A percentile compares a stretch with the other conserved stretches of the same genome.
Conservation (phyloP, 2,797 vertebrate genomes). For the Pantherophis vulpinus region DNA sequence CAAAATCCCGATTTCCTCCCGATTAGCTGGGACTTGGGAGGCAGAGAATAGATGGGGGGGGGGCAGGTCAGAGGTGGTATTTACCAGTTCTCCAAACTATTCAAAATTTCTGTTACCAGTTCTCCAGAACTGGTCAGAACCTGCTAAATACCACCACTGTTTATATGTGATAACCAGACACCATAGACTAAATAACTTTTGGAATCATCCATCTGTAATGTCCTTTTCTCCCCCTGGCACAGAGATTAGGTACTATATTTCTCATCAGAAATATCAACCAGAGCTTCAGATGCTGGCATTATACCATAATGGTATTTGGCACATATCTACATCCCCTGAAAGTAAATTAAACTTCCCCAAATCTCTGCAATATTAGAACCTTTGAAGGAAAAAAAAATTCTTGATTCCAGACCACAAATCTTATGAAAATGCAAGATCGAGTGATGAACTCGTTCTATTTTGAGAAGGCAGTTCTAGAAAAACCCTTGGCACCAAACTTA, state of each 20-base stretch:
- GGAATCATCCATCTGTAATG: background rate
- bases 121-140: no score
- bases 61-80: no score
- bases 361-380: background rate
- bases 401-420: background rate
- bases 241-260: background rate
- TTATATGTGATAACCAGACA: background rate
- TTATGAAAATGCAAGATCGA: background rate
- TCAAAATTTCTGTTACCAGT: no score
- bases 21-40: no score
- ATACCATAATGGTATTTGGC: background rate
- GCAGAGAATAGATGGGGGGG: no score
- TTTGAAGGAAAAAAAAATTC: background rate
- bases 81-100: no score
- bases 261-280: background rate
- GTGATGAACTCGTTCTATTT: background rate
- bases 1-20: no score
- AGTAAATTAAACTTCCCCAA: background rate
- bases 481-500: background rate
- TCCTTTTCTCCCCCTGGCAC: background rate
- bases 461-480: background rate
- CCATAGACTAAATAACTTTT: background rate
- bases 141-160: no score
- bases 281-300: background rate
- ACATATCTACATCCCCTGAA: background rate